Evolutionary conservation across 2,113 vertebrate genomes (phyloP), one percentile per base, ranked within the genome.

Genomic region (Delphinapterus leucas): DNA sequence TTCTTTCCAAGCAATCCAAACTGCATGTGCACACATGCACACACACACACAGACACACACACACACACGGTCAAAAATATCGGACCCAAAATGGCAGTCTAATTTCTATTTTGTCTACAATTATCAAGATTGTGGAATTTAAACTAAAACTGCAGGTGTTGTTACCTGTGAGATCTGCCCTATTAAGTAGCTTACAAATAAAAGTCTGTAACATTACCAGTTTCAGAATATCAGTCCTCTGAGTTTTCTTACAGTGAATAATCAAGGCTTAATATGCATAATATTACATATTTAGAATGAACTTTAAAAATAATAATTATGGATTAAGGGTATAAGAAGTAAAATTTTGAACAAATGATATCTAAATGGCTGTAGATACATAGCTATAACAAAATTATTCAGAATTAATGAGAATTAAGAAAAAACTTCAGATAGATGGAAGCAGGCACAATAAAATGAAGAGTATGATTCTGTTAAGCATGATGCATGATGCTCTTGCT

Each of bases 1-100:
- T 49, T 1, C 7, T 76, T 91, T 88, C 11, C 1, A 77, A 70
- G n/a, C 28, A 89, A 87, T n/a, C 7, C 0, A 28, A 82, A 61
- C 15, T 38, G 3, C 3, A 3, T 2, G 3, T 2, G 5, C 33
- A 44, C 1, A 1, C 5, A n/a, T 11, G 26, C 47, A 23, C 11
- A 58, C 13, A 25, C 26, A 55, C 20, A 63, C 36, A 36, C 9
- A 11, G 1, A 74, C 13, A 44, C 25, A 79, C 9, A 73, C 20
- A 81, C 44, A 71, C 11, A 28, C 44, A 87, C 0, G 14, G 4
- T 49, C 26, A 86, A 28, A 90, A 81, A 36, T 38, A 76, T 26
- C 26, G 8, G 13, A 1, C 33, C 23, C 33, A n/a, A 60, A 73
- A 55, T 28, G 21, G 47, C 21, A 60, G 5, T 95, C 5, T 63